phyloP scores from a whole-genome alignment of 2,888 invertebrate genomes.

The Bruchidius siliquastri region DNA sequence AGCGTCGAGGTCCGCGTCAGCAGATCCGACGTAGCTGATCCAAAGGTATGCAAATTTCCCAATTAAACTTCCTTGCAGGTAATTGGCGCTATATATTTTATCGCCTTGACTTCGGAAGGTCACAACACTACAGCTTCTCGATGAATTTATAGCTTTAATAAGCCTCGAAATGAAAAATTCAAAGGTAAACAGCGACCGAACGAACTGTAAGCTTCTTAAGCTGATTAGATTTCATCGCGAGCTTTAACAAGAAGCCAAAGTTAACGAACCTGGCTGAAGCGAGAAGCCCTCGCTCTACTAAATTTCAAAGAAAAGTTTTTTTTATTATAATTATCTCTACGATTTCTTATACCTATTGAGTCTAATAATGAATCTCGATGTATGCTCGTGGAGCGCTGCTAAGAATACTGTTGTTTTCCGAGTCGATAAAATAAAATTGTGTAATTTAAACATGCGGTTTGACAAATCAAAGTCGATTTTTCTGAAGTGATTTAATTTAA shows the following conservation, averaged over 20 bases:
- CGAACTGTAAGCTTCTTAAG: background rate
- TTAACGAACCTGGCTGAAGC: background rate
- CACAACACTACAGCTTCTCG: background rate
- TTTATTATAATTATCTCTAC: no score
- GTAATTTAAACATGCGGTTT: no score
- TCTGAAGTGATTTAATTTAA: no score
- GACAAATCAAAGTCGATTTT: no score
- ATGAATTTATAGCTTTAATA: background rate
- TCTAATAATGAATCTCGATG: no score
- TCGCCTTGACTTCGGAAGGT: background rate
- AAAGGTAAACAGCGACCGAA: background rate
- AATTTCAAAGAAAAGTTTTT: background rate
- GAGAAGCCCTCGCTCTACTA: background rate
- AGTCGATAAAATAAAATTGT: no score
- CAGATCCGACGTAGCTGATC: conserved; percentile 51
- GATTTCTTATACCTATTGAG: no score
- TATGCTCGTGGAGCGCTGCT: no score
- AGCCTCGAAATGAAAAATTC: background rate
- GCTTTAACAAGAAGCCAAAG: background rate
- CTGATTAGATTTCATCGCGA: background rate
- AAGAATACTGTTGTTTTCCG: no score
- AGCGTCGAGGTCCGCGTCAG: conserved; percentile 63
- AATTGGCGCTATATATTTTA: background rate
- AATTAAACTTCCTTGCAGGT: background rate
- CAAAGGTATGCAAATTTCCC: conserved; percentile 51